Conservation (phyloP, 1,140 invertebrate species). For the Episyrphus balteatus region DNA sequence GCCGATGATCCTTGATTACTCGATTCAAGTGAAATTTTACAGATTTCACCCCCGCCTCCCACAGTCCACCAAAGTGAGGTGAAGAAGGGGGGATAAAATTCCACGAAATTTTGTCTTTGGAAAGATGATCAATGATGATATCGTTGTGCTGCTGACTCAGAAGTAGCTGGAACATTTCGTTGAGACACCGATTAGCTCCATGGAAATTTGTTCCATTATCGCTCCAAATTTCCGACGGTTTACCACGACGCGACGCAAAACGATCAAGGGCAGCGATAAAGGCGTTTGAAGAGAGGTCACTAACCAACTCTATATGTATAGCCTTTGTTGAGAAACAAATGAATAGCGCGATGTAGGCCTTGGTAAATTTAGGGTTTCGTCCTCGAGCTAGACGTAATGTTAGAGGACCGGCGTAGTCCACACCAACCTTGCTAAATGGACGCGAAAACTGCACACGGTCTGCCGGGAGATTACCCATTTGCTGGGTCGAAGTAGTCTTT, state of each 20-base stretch:
- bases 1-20: too few species aligned
- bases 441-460: slow-evolving; percentile 7
- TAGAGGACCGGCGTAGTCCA: slow-evolving; percentile 32
- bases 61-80: too few species aligned
- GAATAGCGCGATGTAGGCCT: slow-evolving; percentile 10
- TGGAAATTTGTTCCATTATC: too few species aligned
- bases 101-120: slow-evolving; percentile 13
- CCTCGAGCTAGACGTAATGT: slow-evolving; percentile 2
- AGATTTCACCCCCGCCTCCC: too few species aligned
- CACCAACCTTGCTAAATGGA: slow-evolving; percentile 18
- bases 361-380: slow-evolving; percentile 3
- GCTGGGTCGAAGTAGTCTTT: slow-evolving; percentile 12
- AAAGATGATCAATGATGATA: too few species aligned
- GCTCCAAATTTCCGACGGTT: slow-evolving; percentile 26
- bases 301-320: slow-evolving; percentile 19
- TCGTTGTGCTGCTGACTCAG: too few species aligned
- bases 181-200: too few species aligned
- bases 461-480: slow-evolving; percentile 29
- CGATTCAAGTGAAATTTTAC: too few species aligned
- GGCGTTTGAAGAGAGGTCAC: slow-evolving; percentile 6
- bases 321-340: slow-evolving; percentile 16
- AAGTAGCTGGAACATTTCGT: too few species aligned
- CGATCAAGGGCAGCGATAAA: slow-evolving; percentile 27
- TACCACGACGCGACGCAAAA: slow-evolving; percentile 27
- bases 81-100: slow-evolving; percentile 20